phyloP scores from a whole-genome alignment of 2,113 vertebrate species.

The Spheniscus mendiculus region DNA sequence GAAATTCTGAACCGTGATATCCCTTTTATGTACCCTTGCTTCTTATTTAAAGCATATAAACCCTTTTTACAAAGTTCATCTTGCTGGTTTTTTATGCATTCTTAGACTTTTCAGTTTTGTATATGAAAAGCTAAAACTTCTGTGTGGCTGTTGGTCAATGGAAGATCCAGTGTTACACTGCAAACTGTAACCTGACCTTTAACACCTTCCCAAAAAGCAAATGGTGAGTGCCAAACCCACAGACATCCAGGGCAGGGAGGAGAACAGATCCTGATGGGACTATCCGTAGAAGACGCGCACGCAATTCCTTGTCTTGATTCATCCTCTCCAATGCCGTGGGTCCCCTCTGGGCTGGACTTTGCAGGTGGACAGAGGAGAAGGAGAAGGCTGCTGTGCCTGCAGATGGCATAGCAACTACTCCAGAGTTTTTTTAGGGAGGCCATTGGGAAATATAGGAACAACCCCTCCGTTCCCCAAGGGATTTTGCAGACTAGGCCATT shows the following conservation, averaged over 20 bases:
- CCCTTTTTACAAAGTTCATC: not conserved
- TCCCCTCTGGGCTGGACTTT: not conserved
- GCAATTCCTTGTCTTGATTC: fast-evolving
- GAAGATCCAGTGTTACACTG: not conserved
- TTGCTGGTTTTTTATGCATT: not conserved
- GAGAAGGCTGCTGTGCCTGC: not conserved
- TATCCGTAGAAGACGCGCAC: fast-evolving
- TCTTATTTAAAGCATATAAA: not conserved
- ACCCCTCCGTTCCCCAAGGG: fast-evolving
- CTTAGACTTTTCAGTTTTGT: not conserved
- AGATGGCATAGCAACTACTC: not conserved
- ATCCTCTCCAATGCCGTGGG: fast-evolving
- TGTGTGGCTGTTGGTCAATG: not conserved
- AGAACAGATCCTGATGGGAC: not conserved
- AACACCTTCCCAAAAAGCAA: not conserved
- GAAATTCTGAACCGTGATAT: not conserved
- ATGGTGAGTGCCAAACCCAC: not conserved
- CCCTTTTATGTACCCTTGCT: not conserved
- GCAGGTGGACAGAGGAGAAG: not conserved
- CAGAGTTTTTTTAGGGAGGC: not conserved
- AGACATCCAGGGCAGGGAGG: not conserved
- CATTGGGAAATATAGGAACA: not conserved
- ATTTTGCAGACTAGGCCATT: not conserved
- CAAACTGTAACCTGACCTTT: not conserved
- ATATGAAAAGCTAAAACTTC: not conserved